These are phyloP conservation scores for Nomia melanderi DNA, from an alignment of 1,140 invertebrate species.

Conservation along the genomic window DNA sequence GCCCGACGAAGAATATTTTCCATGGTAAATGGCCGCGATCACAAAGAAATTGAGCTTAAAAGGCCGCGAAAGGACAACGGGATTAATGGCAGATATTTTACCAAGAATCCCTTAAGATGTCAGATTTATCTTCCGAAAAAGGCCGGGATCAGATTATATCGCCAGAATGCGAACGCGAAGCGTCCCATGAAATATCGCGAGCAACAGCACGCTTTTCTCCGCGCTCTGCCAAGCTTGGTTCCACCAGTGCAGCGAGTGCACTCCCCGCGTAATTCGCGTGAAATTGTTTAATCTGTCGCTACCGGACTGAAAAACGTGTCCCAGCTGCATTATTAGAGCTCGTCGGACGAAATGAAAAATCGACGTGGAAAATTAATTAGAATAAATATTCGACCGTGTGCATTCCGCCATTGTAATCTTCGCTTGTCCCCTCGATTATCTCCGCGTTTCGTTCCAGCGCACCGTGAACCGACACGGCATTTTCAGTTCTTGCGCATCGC, in stretches of 20 bases:
- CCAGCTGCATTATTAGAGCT: neutral
- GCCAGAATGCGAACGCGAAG: neutral
- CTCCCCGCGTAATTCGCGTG: neutral
- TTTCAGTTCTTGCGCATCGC: neutral
- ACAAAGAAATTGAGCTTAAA: neutral
- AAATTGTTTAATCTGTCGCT: neutral
- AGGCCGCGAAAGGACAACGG: neutral
- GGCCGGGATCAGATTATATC: neutral
- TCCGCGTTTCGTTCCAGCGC: neutral
- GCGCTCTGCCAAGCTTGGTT: neutral
- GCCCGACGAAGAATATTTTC: too few species aligned
- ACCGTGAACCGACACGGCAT: neutral
- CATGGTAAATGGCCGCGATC: neutral
- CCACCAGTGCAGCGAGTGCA: neutral
- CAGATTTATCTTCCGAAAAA: neutral
- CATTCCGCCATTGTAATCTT: neutral
- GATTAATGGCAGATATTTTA: neutral
- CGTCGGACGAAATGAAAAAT: neutral
- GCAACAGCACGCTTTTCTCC: neutral
- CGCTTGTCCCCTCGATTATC: neutral
- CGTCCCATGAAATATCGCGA: neutral
- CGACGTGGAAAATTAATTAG: constrained; percentile 6
- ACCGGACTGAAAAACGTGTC: neutral
- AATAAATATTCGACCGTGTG: neutral
- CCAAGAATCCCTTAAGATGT: neutral